Evolutionary conservation across 2,113 vertebrate species (phyloP), one percentile per base, ranked within the genome.

Genomic region (Typhlomys cinereus): DNA sequence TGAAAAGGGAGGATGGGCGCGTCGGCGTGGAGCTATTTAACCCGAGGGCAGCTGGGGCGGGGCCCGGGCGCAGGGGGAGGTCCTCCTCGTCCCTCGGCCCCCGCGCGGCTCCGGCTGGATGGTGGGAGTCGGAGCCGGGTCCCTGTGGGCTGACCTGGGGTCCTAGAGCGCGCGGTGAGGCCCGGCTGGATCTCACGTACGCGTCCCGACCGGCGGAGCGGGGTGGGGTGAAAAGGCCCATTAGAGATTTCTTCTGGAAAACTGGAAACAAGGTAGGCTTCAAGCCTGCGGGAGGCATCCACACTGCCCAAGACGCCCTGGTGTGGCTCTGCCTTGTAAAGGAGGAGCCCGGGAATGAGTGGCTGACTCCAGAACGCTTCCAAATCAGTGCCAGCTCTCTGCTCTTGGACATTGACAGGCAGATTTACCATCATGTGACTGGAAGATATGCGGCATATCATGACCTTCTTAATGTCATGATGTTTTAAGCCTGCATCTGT

Each of bases 281-380:
- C 96, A 99, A 99, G 80, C 99, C 99, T 1, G 99, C 99, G 0
- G 99, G 99, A 21, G 99, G 99, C 73, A 99, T 99, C 96, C 98
- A 99, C 23, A 99, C 97, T 0, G 99, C 99, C 0, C 98, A 99
- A 91, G 99, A 99, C 64, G 98, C 99, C 18, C 96, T 99, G 52
- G 97, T 98, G 3, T 99, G 99, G 99, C 98, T 99, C 2, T 98
- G 97, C 20, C 98, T 99, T 67, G 98, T 99, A 76, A 99, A 99
- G 97, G 98, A 99, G 73, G 99, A 99, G 61, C 97, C 99, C 23
- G 99, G 99, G 1, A 95, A 97, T 1, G 98, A 99, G 39, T 99
- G 99, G 99, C 97, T 99, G 62, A 97, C 91, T 7, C 99, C 99
- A 4, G 94, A 98, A 41, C 98, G 99, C 71, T 99, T 99, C 87